Base-by-base conservation (phyloP, 1,140 invertebrate species). In the Anoplophora glabripennis region DNA sequence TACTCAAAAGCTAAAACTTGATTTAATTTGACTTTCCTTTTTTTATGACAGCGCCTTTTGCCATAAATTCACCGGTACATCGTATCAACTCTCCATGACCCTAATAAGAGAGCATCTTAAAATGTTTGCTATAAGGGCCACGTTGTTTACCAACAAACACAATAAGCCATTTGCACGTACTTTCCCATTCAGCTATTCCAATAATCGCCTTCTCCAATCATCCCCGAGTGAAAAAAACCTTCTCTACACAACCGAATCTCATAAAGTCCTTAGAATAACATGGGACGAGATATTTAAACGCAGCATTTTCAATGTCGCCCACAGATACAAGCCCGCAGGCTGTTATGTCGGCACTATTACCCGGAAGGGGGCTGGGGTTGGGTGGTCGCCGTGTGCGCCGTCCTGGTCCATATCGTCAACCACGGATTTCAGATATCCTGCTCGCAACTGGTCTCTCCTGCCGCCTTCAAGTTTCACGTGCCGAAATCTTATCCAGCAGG, bases 311-410 rank as follows among this genome's bases (percentile, higher is more conserved):
- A 45, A 14, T 61, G 54, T 40, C 38, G 10, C 45, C 37, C n/a
- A 40, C 66, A 72, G 61, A 64, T 72, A 12, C 72, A 74, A 59
- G 72, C 72, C 10, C 53, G 72, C 7, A 59, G 72, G 35, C 56
- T 74, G 9, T 58, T 74, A 7, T 74, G 72, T 49, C 66, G 86
- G 9, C 86, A 89, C 69, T 89, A 89, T 74, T 90, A 89, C 72
- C 87, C 88, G 0, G 88, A 90, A 68, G 88, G 88, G 1, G 88
- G 88, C 1, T 92, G 89, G 89, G 89, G 89, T 0, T 92, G 88
- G 87, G 83, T 88, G 15, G 82, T 91, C 5, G 79, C 86, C 0
- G 76, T 77, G 0, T 87, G 86, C 12, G 84, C 84, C 2, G 78
- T 86, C 10, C 66, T 87, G 1, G 84, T 85, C 10, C 83, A 87